Base-by-base conservation (phyloP, 2,888 invertebrate species). In the Mythimna lalbum region DNA sequence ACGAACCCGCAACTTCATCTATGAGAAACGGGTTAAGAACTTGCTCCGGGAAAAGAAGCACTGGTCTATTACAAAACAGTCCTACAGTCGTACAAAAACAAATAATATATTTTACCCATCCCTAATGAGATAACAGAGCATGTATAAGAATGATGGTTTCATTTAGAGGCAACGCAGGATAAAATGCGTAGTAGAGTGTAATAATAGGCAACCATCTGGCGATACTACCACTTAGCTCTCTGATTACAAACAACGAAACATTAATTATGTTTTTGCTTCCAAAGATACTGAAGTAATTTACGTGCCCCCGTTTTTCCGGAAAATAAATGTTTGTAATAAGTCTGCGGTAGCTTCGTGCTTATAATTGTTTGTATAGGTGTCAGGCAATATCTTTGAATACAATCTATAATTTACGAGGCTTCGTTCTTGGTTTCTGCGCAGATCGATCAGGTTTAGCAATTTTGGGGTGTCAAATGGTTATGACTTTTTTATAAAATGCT, bases 261-360 rank as follows among this genome's bases (percentile, higher is more conserved):
- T 94, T 94, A 94, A 94, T 94, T 93, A 94, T 91, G 92, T 94
- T 94, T 94, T 93, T 93, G 92, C 91, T 92, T 91, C 89, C 88
- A 86, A 91, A 92, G 93, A 92, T 93, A 89, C 90, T 89, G 82
- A 87, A 91, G 91, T 91, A 90, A 93, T 94, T 94, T 92, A 93
- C 91, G 92, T 90, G 89, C 87, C 85, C 84, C 80, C 83, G 86
- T 90, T 92, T 92, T 91, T 88, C 85, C 87, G 81, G 76, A 73
- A 91, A 93, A 93, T 88, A 90, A 93, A 93, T 93, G 92, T 90
- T 92, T 88, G 90, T 88, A 91, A 93, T 93, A 92, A 91, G 88
- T 91, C 89, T 86, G 90, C 79, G 91, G 90, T 70, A 68, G 82
- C 78, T 85, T 86, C 78, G 81, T 85, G 84, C 79, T 86, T 84